Conservation (phyloP, 2,797 vertebrate genomes). For the Oryzias sinensis region DNA sequence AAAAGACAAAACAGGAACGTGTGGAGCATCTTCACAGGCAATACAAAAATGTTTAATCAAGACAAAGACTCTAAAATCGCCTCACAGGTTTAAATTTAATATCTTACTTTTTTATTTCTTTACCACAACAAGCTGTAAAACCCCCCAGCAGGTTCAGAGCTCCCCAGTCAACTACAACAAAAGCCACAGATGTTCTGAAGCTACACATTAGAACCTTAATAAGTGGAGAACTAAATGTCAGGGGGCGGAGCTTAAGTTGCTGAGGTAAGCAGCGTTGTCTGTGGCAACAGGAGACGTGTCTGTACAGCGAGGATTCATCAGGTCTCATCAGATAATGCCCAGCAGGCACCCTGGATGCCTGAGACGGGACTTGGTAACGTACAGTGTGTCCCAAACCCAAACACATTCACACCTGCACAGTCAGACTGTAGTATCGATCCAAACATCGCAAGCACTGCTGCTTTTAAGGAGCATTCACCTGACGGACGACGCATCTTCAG, state of each 20-base stretch:
- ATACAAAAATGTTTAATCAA: not conserved
- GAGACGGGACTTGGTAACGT: constrained; percentile 67
- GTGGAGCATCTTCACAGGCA: not conserved
- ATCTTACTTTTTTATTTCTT: too few relatives aligned
- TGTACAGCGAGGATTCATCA: constrained; percentile 50
- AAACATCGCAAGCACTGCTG: constrained; percentile 15
- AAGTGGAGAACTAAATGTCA: constrained; percentile 55
- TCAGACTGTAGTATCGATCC: constrained; percentile 22
- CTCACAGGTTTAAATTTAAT: constrained; percentile 32
- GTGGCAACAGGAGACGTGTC: constrained; percentile 65
- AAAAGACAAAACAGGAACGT: not conserved
- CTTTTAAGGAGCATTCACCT: constrained; percentile 65
- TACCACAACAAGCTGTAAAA: too few relatives aligned
- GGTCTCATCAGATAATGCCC: constrained; percentile 50
- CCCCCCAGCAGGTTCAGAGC: too few relatives aligned
- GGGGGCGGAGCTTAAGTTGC: constrained; percentile 38
- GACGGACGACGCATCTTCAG: constrained; percentile 57
- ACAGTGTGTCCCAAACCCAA: constrained; percentile 39
- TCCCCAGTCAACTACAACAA: constrained; percentile 8
- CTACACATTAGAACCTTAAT: constrained; percentile 29
- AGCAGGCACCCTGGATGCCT: constrained; percentile 71
- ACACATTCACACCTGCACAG: not conserved
- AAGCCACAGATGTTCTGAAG: constrained; percentile 9
- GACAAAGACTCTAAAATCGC: constrained; percentile 9
- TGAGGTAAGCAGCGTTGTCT: constrained; percentile 56